Base-by-base conservation (phyloP, 2,113 vertebrate species). In the Hypomesus transpacificus region DNA sequence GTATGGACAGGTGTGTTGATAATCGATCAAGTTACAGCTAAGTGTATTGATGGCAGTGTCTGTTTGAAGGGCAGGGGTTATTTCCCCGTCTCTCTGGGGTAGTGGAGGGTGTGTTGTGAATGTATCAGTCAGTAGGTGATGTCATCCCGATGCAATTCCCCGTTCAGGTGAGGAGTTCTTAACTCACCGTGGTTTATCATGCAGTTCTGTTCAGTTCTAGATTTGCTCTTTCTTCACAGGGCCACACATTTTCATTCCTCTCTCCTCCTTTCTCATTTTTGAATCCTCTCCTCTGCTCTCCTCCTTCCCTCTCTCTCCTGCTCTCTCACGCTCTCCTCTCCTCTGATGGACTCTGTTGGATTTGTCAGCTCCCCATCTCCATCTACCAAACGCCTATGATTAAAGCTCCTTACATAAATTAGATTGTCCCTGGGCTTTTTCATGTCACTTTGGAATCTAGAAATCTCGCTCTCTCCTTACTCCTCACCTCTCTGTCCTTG, bases 381-480 rank as follows among this genome's bases (percentile, higher is more conserved):
- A 80, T 85, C 85, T 88, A 84, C 64, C 26, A 77, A 76, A 79
- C 71, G 69, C 64, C 71, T n/a, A 60, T 62, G 60, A 85, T 85
- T 75, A 85, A 82, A 87, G 80, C 51, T 69, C 71, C 75, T 39
- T 26, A 65, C 79, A 79, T 70, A 80, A 80, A 86, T 85, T 62
- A 78, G 14, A 75, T 51, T 57, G 69, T 66, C 81, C 20, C 54
- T 70, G 71, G 16, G 31, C 52, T 68, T 60, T 69, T 39, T 70
- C 52, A 59, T 26, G 14, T 52, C 65, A 60, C 57, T 28, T 60
- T 51, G 39, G n/a, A 7, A 60, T 26, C 3, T 21, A 2, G 26
- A 1, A 3, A 4, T 54, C 24, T 52, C 18, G 24, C 24, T 22
- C 54, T 34, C 53, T n/a, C 24, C 65, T 66, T 11, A 8, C 9